Percentiles rank a stretch among this genome's conserved stretches.
Conservation (phyloP, 53 echinoderm and acorn worm genomes). For the Hippasteria phrygiana region DNA sequence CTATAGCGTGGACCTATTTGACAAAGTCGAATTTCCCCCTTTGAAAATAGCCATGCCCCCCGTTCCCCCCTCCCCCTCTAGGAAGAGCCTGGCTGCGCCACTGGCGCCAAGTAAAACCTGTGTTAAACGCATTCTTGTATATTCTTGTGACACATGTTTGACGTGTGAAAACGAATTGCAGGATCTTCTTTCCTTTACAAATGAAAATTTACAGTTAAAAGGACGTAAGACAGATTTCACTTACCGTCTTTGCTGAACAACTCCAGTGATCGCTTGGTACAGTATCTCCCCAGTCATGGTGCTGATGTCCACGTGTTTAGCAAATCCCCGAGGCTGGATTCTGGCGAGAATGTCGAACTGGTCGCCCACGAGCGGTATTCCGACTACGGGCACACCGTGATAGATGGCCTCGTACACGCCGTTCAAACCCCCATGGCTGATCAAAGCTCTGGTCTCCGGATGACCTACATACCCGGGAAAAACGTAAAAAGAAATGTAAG, state of each 20-base stretch:
- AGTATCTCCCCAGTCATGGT: slow-evolving; percentile 69
- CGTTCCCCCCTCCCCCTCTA: too few relatives aligned
- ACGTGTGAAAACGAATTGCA: too few relatives aligned
- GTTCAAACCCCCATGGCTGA: slow-evolving; percentile 85
- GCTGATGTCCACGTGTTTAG: slow-evolving; percentile 67
- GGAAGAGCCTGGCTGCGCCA: too few relatives aligned
- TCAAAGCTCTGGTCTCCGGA: slow-evolving; percentile 72
- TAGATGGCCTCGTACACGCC: slow-evolving; percentile 89
- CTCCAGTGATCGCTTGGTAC: slow-evolving; percentile 68
- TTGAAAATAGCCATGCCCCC: too few relatives aligned
- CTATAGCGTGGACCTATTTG: too few relatives aligned
- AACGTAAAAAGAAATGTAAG: neutral
- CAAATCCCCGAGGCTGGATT: slow-evolving; percentile 76
- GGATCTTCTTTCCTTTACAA: too few relatives aligned
- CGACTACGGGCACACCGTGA: slow-evolving; percentile 84
- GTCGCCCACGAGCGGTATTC: slow-evolving; percentile 80
- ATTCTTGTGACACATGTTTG: too few relatives aligned
- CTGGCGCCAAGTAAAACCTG: too few relatives aligned
- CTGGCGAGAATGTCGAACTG: slow-evolving; percentile 75
- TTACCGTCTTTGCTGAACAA: slow-evolving; percentile 71
- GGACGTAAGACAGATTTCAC: too few relatives aligned
- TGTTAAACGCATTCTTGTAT: too few relatives aligned
- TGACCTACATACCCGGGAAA: slow-evolving; percentile 66
- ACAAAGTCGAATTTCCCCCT: too few relatives aligned
- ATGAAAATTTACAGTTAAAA: too few relatives aligned